Evolutionary conservation across 2,797 vertebrate species (phyloP).

Genomic region (Potorous gilbertii): DNA sequence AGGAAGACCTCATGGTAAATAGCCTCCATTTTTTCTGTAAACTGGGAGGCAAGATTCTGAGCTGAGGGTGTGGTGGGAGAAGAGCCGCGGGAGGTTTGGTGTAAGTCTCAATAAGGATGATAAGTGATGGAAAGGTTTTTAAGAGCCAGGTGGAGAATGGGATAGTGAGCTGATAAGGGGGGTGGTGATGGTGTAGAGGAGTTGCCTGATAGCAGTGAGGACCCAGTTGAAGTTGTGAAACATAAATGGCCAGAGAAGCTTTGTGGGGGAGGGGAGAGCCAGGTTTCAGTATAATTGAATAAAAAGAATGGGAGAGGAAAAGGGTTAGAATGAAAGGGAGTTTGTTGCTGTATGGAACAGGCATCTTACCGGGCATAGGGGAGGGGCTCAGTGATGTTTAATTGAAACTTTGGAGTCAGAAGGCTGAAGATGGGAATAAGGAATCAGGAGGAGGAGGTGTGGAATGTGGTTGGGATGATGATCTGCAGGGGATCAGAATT

Average conservation of each 20-base stretch:
- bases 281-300: background rate
- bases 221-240: background rate
- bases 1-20: too few species aligned
- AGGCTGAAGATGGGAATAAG: too few species aligned
- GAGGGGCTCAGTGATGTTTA: too few species aligned
- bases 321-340: background rate
- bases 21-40: too few species aligned
- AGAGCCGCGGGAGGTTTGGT: too few species aligned
- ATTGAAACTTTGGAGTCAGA: too few species aligned
- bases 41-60: background rate
- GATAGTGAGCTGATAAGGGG: background rate
- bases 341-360: background rate
- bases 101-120: too few species aligned
- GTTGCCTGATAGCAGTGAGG: background rate
- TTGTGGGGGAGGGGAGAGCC: background rate
- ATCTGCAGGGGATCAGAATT: too few species aligned
- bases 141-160: background rate
- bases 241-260: background rate
- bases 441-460: too few species aligned
- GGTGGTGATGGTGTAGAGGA: too few species aligned
- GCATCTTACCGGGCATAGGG: background rate
- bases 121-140: background rate
- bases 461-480: too few species aligned
- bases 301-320: background rate
- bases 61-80: background rate